Evolutionary conservation across 2,888 invertebrate genomes (phyloP), one percentile per base, ranked within the genome.

Genomic region (Crepidodera aurea): DNA sequence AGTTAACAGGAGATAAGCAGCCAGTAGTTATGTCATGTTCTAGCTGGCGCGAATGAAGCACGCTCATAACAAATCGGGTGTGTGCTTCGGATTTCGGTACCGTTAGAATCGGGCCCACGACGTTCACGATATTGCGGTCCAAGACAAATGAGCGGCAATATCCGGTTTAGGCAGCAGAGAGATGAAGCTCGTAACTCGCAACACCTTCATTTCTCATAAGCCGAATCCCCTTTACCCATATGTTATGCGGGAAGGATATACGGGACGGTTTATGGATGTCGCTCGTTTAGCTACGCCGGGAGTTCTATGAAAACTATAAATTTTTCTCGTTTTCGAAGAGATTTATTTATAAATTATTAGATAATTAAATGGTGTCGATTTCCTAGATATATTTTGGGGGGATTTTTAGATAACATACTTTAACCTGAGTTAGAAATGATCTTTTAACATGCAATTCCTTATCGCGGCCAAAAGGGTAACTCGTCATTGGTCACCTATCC

Each of bases 81-180:
- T 51, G 50, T 71, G 75, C 73, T 75, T 72, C 72, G 75, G 77
- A 76, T 77, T 75, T 75, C 67, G 73, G 74, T 71, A 72, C 69
- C 71, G 73, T 72, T 72, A 68, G 73, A 76, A 75, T 76, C 73
- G 73, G 70, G 65, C 62, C 53, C 62, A 54, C 66, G 70, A 69
- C 70, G 70, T 61, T 67, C 71, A 58, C 70, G 76, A 77, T 79
- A 78, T 79, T 78, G 75, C 76, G 70, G 70, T 51, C 55, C 69
- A 78, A 80, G 80, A 80, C 79, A 79, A 79, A 80, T 78, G 81
- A 78, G 77, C 73, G 74, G 80, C 78, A 81, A 80, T 80, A 80
- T 81, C 80, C 80, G 78, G 73, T 70, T 69, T 72, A 75, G 77
- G 74, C 77, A 71, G 72, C 60, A 75, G 72, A 76, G 74, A 76